Evolutionary conservation across 2,113 vertebrate species (phyloP), one percentile per base, ranked within the genome.

Genomic region (Neopipo cinnamomea): DNA sequence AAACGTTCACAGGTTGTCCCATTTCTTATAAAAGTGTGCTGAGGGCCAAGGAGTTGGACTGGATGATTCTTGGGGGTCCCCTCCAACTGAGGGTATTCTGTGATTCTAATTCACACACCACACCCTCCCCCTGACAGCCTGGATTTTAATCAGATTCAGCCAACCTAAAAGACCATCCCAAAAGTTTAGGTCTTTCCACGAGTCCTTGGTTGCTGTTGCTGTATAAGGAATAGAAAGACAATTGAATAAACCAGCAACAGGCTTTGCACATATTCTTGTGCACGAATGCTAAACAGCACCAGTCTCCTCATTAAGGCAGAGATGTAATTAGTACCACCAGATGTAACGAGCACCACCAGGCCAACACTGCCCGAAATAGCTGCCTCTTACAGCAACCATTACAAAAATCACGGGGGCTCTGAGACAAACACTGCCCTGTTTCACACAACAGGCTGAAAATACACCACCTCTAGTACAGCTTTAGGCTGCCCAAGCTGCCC

Each of bases 201-300:
- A 55, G 35, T 62, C n/a, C 47, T 47, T 55, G 44, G 11, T 52
- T 82, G 61, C 33, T 73, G 27, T 30, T 85, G 59, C 47, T 84
- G 37, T 17, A 53, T 42, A 49, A 79, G 17, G 41, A 88, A 79
- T 61, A 88, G 76, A 82, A 24, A 85, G 50, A 81, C 89, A 91
- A 71, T 0, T 59, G 59, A 92, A 89, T 68, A 77, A 92, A 52
- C 9, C 65, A 82, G 74, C 65, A 67, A 41, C 23, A 44, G 86
- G 47, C 47, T 81, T 46, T 65, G 62, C 81, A 77, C 28, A 21
- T 37, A 39, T 41, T 44, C 47, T 50, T 9, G 18, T 23, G 39
- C 37, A 37, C 21, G 55, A 75, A 70, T 14, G 63, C 82, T 76
- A 58, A 89, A 81, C 33, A 89, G 21, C 41, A 75, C 47, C 59